Evolutionary conservation across 2,797 vertebrate genomes (phyloP).

Genomic region (Tachyglossus aculeatus): DNA sequence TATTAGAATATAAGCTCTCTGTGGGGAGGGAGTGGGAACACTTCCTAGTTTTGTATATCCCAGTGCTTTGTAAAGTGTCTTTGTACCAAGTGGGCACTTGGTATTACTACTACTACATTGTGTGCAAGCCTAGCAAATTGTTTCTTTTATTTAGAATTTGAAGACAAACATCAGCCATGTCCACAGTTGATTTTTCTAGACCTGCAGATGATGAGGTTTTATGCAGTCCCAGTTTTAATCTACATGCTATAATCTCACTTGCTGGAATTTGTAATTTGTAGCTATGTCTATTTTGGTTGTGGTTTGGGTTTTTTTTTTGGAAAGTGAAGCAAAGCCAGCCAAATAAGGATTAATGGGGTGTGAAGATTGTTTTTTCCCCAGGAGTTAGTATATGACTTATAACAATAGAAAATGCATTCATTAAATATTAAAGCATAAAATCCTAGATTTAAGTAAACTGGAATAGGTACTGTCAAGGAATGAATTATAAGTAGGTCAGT

Average conservation of each 20-base stretch:
- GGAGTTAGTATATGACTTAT: conserved; percentile 20
- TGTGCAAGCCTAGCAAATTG: not conserved
- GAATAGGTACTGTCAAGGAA: conserved; percentile 4
- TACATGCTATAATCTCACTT: not conserved
- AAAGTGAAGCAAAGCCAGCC: conserved; percentile 2
- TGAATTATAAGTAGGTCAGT: conserved; percentile 8
- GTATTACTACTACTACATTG: not conserved
- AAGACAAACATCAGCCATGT: not conserved
- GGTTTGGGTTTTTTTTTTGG: too few relatives aligned
- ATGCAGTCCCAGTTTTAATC: not conserved
- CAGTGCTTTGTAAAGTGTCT: not conserved
- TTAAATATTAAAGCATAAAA: conserved; percentile 14
- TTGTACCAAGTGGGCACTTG: not conserved
- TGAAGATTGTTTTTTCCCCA: conserved; percentile 4
- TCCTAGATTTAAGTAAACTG: conserved; percentile 18
- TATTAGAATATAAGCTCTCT: too few relatives aligned
- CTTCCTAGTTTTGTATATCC: too few relatives aligned
- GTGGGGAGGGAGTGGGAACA: too few relatives aligned
- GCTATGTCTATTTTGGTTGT: conserved; percentile 14
- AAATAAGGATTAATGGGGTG: conserved; percentile 1
- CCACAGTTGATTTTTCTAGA: conserved; percentile 2
- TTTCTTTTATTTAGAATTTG: not conserved
- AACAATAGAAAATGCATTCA: not conserved
- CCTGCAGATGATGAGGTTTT: not conserved
- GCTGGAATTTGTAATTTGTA: not conserved